Base-by-base conservation (phyloP, 2,113 vertebrate species). In the Otis tarda region DNA sequence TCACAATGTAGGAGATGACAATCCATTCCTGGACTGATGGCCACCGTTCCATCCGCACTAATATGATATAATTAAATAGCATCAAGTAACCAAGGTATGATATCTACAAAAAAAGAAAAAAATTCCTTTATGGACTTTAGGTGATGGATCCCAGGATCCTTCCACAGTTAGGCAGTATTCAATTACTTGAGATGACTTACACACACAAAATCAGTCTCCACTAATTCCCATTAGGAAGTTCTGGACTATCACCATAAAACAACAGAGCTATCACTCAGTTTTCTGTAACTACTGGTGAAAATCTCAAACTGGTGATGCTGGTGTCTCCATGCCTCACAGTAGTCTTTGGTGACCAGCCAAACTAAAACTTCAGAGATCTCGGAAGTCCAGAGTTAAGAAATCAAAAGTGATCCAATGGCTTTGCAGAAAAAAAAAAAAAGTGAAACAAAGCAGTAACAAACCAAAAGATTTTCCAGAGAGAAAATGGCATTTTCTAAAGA, bases 1-100 rank as follows among this genome's bases (percentile, higher is more conserved):
- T 99, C 88, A 99, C 95, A 79, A 99, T 99, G 96, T 99, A 99
- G 41, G 99, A 98, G 91, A 99, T 99, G 94, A 99, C 99, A 4
- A 97, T 97, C 99, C 99, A 99, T 78, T 99, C 99, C 95, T 99
- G 99, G 18, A 99, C 3, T 7, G 98, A 99, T 5, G 99, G 99
- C 99, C 98, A 99, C 55, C 98, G 98, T 14, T 99, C 99, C 99
- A 99, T 99, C 94, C 99, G 98, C 89, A 99, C 99, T 97, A 99
- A 96, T 92, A 99, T 99, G 39, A 99, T 98, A 24, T 99, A 99
- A 94, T 99, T 99, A 97, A 99, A 99, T 39, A 99, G 95, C 98
- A 99, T 98, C 90, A 99, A 96, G 96, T 99, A 99, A 53, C 97
- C 98, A 24, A 99, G 96, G 97, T 99, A 99, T 6, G 98, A 99